Conservation (phyloP, 2,888 invertebrate species). For the Nasonia oneida region DNA sequence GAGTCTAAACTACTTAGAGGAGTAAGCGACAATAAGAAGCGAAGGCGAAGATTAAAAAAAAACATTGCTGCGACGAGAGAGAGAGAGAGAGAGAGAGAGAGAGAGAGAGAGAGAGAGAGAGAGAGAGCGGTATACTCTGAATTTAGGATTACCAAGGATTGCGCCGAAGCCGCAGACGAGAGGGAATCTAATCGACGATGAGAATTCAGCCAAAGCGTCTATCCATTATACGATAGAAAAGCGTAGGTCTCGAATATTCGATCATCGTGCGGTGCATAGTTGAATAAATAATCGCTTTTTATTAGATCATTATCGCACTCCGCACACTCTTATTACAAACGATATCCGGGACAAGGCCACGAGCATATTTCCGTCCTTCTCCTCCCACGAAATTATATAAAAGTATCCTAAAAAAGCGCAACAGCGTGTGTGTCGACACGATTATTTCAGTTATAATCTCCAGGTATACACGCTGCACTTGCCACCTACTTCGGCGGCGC, state of each 20-base stretch:
- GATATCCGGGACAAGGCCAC: background rate
- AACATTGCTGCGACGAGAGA: background rate
- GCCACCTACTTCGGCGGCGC: background rate
- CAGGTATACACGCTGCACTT: background rate
- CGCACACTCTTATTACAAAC: background rate
- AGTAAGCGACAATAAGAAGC: background rate
- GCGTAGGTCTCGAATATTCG: background rate
- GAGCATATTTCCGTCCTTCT: background rate
- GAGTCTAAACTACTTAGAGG: background rate
- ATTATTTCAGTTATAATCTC: conserved; percentile 1
- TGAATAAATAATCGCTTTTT: background rate
- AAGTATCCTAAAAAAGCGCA: background rate
- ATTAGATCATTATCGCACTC: background rate
- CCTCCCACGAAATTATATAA: background rate
- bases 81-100: too few species aligned
- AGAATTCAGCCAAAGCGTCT: background rate
- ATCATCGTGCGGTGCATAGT: background rate
- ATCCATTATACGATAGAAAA: background rate
- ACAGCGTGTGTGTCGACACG: conserved; percentile 16
- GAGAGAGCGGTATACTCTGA: background rate
- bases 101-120: too few species aligned
- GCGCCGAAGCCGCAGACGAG: background rate
- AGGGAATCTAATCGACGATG: background rate
- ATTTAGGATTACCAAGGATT: conserved; percentile 19
- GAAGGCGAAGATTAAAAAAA: conserved; percentile 8